Evolutionary conservation across 2,888 invertebrate genomes (phyloP), one percentile per base, ranked within the genome.

Genomic region (Steromphala cineraria): DNA sequence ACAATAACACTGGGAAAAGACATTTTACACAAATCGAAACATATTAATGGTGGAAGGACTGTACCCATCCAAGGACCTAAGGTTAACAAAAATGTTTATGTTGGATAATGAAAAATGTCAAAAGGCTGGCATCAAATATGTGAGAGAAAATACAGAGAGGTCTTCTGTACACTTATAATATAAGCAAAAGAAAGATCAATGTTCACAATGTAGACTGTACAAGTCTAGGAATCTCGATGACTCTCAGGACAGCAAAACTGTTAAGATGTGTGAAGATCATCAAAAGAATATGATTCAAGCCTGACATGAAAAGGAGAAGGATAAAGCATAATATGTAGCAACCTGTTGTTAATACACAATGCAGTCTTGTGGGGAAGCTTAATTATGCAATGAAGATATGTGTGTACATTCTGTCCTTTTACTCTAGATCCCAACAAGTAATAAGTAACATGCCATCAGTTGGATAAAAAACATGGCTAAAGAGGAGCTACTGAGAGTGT

Each of bases 321-420:
- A 67, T 24, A 21, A 52, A 53, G 28, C 53, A 10, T 21, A 46
- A 24, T 75, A 76, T 77, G 76, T 67, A 15, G 53, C 74, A 36
- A 79, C 81, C 17, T 81, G n/a, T 83, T 77, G 81, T 84, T 15
- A 36, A n/a, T 17, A 80, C 79, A 36, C 82, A 77, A 17, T 82
- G 80, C 40, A 74, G 56, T 15, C 62, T 74, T 46, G 80, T 82
- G 13, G 75, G 78, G 31, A 19, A 76, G 62, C 15, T 82, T 17
- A 80, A 80, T 19, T 81, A 81, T 36, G 74, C 46, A 52, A 24
- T 52, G 52, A 79, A 79, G 46, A 19, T 79, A 13, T 40, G 15
- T 19, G 75, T 75, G 52, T 76, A 80, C 76, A 80, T 76, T 46
- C 28, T 80, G 13, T 78, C 80, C 4, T 28, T 80, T 31, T 80